These are phyloP conservation scores for Mormyrops attenuatus DNA, from an alignment of 2,797 vertebrate genomes.

Conservation along the genomic window DNA sequence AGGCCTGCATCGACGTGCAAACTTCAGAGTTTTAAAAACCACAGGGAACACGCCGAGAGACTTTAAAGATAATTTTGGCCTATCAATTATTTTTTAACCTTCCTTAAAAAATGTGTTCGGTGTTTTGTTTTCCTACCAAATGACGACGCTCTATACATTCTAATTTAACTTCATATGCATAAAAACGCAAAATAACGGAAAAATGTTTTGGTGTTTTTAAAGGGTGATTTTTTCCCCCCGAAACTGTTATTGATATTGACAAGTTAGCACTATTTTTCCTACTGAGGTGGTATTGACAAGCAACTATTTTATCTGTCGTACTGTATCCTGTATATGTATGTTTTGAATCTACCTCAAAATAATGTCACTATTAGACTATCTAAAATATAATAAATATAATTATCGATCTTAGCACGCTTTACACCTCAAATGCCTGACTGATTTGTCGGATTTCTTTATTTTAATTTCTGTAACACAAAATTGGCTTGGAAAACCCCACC, in stretches of 20 bases:
- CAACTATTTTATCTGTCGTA: constrained; percentile 15
- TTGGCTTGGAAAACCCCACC: not conserved
- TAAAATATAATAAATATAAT: constrained; percentile 25
- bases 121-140: not conserved
- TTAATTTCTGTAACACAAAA: not conserved
- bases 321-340: constrained; percentile 29
- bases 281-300: constrained; percentile 12
- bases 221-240: not conserved
- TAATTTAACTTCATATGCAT: constrained; percentile 18
- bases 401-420: constrained; percentile 14
- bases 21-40: constrained; percentile 18
- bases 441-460: not conserved
- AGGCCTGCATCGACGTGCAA: constrained; percentile 28
- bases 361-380: constrained; percentile 40
- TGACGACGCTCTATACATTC: constrained; percentile 4
- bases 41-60: not conserved
- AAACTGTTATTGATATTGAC: constrained; percentile 16
- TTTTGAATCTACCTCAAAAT: constrained; percentile 60
- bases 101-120: not conserved
- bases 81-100: not conserved
- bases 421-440: not conserved
- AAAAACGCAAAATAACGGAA: constrained; percentile 17
- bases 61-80: not conserved
- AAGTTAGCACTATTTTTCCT: constrained; percentile 18
- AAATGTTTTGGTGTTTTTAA: constrained; percentile 5